Conservation (phyloP, 2,797 vertebrate genomes). For the Sitta carolinensis region DNA sequence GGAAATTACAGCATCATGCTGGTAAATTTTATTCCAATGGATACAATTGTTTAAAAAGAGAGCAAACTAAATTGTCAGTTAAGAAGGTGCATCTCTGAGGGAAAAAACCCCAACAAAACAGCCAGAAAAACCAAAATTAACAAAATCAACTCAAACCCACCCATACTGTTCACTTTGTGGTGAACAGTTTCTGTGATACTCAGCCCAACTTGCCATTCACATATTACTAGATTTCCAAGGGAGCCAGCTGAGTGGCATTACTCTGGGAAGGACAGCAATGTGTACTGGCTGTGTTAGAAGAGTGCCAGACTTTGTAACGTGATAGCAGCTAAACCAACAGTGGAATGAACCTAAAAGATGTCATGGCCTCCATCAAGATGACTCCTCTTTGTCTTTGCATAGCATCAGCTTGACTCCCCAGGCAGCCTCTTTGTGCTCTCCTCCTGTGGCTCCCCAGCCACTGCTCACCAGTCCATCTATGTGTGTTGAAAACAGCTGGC, state of each 20-base stretch:
- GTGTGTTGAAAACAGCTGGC: neutral
- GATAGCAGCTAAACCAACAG: neutral
- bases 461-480: neutral
- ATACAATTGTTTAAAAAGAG: neutral
- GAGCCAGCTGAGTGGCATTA: neutral
- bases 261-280: neutral
- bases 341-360: neutral
- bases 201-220: neutral
- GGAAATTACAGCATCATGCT: neutral
- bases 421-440: neutral
- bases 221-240: neutral
- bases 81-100: neutral
- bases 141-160: neutral
- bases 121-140: neutral
- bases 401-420: neutral
- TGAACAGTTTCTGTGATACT: neutral
- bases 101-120: rapidly evolving
- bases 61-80: neutral
- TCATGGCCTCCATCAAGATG: neutral
- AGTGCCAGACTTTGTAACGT: neutral
- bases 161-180: neutral
- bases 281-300: neutral
- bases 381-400: neutral
- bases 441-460: neutral
- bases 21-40: neutral